Evolutionary conservation across 2,888 invertebrate species (phyloP).

Genomic region (Cataglyphis cursor): DNA sequence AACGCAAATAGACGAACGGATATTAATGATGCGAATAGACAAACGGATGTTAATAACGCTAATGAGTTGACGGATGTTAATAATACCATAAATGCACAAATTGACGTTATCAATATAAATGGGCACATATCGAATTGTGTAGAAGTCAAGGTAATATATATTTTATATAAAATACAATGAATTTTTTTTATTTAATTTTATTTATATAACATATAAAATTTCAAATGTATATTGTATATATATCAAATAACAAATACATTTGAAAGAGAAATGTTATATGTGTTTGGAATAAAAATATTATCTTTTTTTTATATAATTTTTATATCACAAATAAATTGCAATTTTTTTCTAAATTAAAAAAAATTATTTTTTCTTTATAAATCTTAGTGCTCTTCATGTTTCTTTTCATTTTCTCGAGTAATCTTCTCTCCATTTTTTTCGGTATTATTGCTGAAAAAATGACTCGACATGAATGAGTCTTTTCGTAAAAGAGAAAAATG

Average conservation of each 20-base stretch:
- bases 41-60: neutral
- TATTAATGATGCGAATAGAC: too few species aligned
- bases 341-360: neutral
- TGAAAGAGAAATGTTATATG: too few species aligned
- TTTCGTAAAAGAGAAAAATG: neutral
- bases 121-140: neutral
- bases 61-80: neutral
- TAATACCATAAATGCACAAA: neutral
- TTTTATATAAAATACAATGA: slow-evolving; percentile 15
- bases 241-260: too few species aligned
- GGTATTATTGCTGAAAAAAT: neutral
- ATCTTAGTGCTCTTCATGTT: too few species aligned
- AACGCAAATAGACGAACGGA: too few species aligned
- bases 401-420: neutral
- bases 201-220: too few species aligned
- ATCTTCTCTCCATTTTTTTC: too few species aligned
- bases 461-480: neutral
- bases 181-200: too few species aligned
- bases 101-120: neutral
- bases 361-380: neutral
- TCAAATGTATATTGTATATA: too few species aligned
- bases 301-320: neutral
- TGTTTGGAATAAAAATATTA: too few species aligned
- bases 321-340: neutral
- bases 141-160: slow-evolving; percentile 42